Evolutionary conservation across 2,888 invertebrate species (phyloP).

Genomic region (Lasioglossum malachurum): DNA sequence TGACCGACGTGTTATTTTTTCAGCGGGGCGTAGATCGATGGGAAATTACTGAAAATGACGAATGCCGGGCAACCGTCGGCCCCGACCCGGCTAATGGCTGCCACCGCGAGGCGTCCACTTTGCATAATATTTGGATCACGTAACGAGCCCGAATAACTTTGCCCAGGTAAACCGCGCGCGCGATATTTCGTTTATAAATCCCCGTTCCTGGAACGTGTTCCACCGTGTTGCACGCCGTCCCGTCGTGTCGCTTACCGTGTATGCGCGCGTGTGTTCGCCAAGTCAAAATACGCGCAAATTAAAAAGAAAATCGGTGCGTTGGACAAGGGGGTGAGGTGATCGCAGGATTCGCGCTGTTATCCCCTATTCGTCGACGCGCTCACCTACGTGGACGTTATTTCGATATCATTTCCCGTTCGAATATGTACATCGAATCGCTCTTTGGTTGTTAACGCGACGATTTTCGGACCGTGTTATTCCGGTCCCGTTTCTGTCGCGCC

Average conservation of each 20-base stretch:
- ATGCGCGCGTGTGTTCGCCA: neutral
- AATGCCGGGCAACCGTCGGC: conserved; percentile 60
- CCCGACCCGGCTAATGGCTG: conserved; percentile 69
- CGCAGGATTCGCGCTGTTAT: conserved; percentile 40
- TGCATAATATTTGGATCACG: conserved; percentile 79
- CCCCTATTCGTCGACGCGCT: conserved; percentile 21
- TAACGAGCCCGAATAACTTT: conserved; percentile 75
- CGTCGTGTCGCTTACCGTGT: neutral
- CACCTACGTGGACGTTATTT: conserved; percentile 42
- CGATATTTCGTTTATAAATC: conserved; percentile 63
- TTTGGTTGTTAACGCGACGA: conserved; percentile 42
- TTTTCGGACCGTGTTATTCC: conserved; percentile 41
- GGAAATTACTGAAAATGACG: conserved; percentile 75
- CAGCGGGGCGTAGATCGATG: conserved; percentile 72
- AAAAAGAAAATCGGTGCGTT: neutral
- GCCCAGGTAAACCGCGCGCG: conserved; percentile 56
- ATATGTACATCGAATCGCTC: conserved; percentile 56
- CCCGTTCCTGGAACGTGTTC: neutral
- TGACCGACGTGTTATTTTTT: conserved; percentile 54
- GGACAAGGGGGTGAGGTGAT: neutral
- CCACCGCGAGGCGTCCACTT: conserved; percentile 74
- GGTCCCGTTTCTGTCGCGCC: neutral
- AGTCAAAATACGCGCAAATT: neutral
- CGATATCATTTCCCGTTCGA: conserved; percentile 52
- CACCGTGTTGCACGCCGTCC: neutral